Evolutionary conservation across 2,797 vertebrate genomes (phyloP).

Genomic region (Pseudochirops cupreus): DNA sequence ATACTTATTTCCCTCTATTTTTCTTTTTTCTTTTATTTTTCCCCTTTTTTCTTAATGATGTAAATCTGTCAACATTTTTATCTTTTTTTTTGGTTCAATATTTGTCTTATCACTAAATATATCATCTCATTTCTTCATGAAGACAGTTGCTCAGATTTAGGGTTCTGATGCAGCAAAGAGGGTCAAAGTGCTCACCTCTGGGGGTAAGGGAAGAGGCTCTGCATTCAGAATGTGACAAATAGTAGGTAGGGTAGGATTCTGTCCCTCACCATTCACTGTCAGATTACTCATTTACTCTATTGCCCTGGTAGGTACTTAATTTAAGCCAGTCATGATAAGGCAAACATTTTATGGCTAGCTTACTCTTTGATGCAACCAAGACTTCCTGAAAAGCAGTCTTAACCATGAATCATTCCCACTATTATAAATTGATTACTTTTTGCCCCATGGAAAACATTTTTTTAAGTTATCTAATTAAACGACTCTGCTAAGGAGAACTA

Average conservation of each 20-base stretch:
- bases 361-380: neutral
- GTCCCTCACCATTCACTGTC: neutral
- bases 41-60: conserved; percentile 18
- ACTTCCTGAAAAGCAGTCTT: neutral
- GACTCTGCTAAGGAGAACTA: neutral
- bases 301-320: conserved; percentile 26
- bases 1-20: neutral
- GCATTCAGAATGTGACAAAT: conserved; percentile 40
- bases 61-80: conserved; percentile 7
- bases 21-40: neutral
- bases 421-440: neutral
- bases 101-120: conserved; percentile 25
- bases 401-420: conserved; percentile 13
- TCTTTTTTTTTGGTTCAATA: conserved; percentile 44
- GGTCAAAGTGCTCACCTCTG: conserved; percentile 6
- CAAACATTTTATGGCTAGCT: conserved; percentile 1
- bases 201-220: neutral
- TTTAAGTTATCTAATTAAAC: neutral
- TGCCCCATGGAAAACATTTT: neutral
- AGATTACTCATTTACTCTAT: conserved; percentile 29
- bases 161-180: conserved; percentile 52
- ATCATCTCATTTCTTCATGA: conserved; percentile 34
- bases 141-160: conserved; percentile 51
- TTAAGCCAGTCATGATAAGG: neutral
- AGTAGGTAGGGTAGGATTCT: neutral